A percentile compares a stretch with the other conserved stretches of the same genome.
phyloP scores from a whole-genome alignment of 2,888 invertebrate species.

The Ariolimax columbianus region DNA sequence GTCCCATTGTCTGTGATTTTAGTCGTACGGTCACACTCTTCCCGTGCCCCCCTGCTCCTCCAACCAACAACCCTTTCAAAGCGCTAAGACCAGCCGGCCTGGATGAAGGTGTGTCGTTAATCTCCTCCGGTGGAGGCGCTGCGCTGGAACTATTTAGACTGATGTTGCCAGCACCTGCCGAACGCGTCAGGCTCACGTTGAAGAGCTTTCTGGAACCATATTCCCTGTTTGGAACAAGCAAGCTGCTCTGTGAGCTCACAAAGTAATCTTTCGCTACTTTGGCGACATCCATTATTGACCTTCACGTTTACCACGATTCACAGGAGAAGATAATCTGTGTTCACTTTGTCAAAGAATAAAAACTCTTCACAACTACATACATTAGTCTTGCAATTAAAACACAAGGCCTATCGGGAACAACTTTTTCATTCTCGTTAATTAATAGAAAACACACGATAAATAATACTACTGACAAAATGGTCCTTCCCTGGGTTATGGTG shows the following conservation, averaged over 20 bases:
- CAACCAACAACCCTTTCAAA: not conserved
- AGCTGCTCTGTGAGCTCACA: conserved; percentile 52
- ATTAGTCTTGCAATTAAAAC: not conserved
- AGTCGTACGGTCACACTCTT: not conserved
- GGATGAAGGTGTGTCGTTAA: not conserved
- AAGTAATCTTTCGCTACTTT: conserved; percentile 54
- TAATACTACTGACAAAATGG: no score
- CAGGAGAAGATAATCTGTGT: not conserved
- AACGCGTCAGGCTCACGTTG: conserved; percentile 59
- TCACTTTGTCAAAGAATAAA: not conserved
- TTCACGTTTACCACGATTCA: not conserved
- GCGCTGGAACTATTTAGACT: not conserved
- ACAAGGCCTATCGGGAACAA: not conserved
- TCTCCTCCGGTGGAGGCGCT: not conserved
- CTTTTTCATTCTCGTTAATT: no score
- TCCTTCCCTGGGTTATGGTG: no score
- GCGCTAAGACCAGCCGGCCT: not conserved
- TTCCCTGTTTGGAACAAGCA: conserved; percentile 70
- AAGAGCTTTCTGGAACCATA: conserved; percentile 71
- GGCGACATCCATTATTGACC: conserved; percentile 47
- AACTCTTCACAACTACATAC: no score
- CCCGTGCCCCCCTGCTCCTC: not conserved
- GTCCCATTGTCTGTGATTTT: conserved; percentile 21
- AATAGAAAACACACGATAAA: no score
- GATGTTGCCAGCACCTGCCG: conserved; percentile 19